Evolutionary conservation across 2,797 vertebrate species (phyloP).

Genomic region (Eurystomus glaucurus): DNA sequence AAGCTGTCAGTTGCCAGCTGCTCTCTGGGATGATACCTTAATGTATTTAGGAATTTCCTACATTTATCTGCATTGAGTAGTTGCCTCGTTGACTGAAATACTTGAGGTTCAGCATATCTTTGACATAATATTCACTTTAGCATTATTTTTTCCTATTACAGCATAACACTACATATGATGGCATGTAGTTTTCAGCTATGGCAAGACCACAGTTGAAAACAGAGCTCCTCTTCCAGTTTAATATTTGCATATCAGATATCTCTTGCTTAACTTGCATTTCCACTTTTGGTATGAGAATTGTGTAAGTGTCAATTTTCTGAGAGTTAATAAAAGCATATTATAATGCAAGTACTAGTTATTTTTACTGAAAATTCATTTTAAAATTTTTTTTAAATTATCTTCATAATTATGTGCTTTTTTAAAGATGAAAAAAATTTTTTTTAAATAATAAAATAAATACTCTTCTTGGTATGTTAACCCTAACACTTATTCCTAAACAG

Average conservation of each 20-base stretch:
- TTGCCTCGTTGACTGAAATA: neutral
- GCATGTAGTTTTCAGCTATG: neutral
- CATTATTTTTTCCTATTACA: neutral
- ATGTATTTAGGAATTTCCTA: neutral
- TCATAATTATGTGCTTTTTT: neutral
- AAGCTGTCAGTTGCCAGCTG: neutral
- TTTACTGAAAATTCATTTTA: neutral
- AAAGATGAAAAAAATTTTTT: neutral
- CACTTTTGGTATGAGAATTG: neutral
- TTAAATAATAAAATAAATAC: neutral
- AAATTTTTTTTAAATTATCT: neutral
- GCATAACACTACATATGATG: neutral
- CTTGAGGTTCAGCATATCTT: neutral
- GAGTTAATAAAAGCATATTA: neutral
- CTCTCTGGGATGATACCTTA: neutral
- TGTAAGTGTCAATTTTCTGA: neutral
- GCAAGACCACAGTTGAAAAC: neutral
- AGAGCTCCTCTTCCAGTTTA: neutral
- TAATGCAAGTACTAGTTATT: neutral
- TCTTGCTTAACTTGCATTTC: neutral
- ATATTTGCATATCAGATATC: neutral
- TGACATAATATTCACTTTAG: neutral
- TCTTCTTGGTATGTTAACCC: constrained; percentile 11
- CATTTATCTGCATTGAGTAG: neutral
- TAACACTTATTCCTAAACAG: constrained; percentile 81